A percentile compares a stretch with the other conserved stretches of the same genome.
Conservation (phyloP, 2,113 vertebrate genomes). For the Hypocryptadius cinnamomeus region DNA sequence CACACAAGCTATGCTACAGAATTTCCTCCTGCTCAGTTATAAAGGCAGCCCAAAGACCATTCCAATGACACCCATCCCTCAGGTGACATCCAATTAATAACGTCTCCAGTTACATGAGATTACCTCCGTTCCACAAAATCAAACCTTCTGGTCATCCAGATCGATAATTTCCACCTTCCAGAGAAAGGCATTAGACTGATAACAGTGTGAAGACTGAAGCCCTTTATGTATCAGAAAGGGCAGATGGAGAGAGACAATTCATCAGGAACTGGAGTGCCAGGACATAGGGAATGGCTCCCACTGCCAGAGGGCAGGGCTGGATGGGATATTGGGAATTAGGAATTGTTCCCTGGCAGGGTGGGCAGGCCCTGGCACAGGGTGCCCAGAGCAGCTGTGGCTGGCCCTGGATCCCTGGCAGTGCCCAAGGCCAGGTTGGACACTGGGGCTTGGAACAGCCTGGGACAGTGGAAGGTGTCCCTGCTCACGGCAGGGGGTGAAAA, state of each 20-base stretch:
- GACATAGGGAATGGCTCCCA: neutral
- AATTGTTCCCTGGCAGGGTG: neutral
- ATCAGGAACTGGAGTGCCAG: neutral
- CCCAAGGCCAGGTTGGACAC: fast-evolving
- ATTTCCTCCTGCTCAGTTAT: neutral
- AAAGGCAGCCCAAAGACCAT: neutral
- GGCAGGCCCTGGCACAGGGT: neutral
- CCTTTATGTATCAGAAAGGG: neutral
- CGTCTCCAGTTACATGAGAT: neutral
- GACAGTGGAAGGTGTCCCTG: neutral
- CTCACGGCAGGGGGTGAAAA: too few species aligned
- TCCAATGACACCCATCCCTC: neutral
- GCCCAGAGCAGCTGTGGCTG: neutral
- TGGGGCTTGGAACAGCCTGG: neutral
- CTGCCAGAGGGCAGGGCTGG: neutral
- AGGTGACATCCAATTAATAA: neutral
- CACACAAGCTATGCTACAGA: neutral
- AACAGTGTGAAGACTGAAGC: neutral
- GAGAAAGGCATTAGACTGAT: neutral
- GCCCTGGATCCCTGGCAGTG: neutral
- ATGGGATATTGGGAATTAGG: fast-evolving
- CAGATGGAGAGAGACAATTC: neutral
- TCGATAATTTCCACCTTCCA: neutral
- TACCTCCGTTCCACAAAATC: neutral
- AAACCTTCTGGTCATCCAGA: neutral